Evolutionary conservation across 2,113 vertebrate species (phyloP).

Genomic region (Octodon degus): DNA sequence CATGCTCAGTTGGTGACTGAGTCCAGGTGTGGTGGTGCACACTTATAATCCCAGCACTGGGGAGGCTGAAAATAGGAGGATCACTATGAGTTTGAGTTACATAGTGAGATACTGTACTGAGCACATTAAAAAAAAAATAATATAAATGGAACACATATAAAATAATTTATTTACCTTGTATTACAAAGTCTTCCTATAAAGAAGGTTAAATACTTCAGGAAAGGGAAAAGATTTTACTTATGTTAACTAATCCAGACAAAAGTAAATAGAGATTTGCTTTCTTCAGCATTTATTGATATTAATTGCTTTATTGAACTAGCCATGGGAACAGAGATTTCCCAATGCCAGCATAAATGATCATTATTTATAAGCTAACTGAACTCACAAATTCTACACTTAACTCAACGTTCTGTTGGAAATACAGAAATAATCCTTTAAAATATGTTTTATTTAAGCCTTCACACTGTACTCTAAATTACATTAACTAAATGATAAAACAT

Average conservation of each 20-base stretch:
- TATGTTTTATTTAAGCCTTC: slow-evolving; percentile 82
- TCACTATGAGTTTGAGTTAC: too few relatives aligned
- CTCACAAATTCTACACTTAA: slow-evolving; percentile 87
- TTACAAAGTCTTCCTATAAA: slow-evolving; percentile 85
- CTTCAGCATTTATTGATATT: slow-evolving; percentile 89
- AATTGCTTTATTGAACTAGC: slow-evolving; percentile 90
- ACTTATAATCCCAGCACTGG: too few relatives aligned
- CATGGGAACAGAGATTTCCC: slow-evolving; percentile 87
- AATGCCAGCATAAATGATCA: slow-evolving; percentile 87
- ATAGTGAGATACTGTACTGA: too few relatives aligned
- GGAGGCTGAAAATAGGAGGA: slow-evolving; percentile 75
- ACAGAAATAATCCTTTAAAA: slow-evolving; percentile 80
- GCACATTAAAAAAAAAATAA: too few relatives aligned
- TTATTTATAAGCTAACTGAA: slow-evolving; percentile 90
- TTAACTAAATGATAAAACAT: slow-evolving; percentile 79
- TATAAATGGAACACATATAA: slow-evolving; percentile 84
- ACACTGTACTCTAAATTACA: slow-evolving; percentile 73
- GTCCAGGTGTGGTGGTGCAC: too few relatives aligned
- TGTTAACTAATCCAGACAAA: slow-evolving; percentile 86
- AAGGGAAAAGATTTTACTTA: slow-evolving; percentile 81
- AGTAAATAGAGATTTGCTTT: slow-evolving; percentile 87
- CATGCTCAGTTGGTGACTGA: too few relatives aligned
- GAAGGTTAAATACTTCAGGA: slow-evolving; percentile 83
- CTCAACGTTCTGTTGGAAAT: slow-evolving; percentile 87
- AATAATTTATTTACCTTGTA: slow-evolving; percentile 89